These are phyloP conservation scores for Tinamus guttatus DNA, from an alignment of 2,113 vertebrate species.

Conservation along the genomic window DNA sequence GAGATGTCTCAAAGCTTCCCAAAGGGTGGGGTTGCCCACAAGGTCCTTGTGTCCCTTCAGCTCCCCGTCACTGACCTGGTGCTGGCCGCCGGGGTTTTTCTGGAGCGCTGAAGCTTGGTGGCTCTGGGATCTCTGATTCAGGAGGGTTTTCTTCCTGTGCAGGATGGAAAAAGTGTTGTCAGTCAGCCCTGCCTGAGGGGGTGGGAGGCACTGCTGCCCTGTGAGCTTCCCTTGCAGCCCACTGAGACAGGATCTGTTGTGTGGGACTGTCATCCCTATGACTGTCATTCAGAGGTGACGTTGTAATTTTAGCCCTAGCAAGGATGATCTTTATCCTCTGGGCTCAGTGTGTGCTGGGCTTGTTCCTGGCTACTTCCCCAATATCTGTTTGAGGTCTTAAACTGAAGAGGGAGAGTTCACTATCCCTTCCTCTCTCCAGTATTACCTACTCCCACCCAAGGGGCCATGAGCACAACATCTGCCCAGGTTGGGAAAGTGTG, in stretches of 20 bases:
- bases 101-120: constrained; percentile 74
- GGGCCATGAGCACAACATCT: not conserved
- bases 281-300: not conserved
- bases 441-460: not conserved
- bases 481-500: not conserved
- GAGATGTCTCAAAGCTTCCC: not conserved
- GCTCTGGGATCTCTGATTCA: constrained; percentile 59
- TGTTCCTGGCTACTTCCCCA: fast-evolving
- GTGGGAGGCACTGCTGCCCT: not conserved
- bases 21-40: fast-evolving
- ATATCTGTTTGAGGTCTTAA: not conserved
- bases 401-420: fast-evolving
- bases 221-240: not conserved
- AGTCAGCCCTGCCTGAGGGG: not conserved
- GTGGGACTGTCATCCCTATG: not conserved
- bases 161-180: not conserved
- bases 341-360: not conserved
- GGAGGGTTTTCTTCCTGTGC: constrained; percentile 62
- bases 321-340: not conserved
- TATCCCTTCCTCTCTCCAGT: not conserved
- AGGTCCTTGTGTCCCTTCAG: fast-evolving
- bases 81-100: constrained; percentile 65
- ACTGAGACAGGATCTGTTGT: not conserved
- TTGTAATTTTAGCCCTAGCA: not conserved
- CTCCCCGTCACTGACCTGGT: constrained; percentile 64